phyloP scores from a whole-genome alignment of 2,113 vertebrate genomes.

The Blennius ocellaris region DNA sequence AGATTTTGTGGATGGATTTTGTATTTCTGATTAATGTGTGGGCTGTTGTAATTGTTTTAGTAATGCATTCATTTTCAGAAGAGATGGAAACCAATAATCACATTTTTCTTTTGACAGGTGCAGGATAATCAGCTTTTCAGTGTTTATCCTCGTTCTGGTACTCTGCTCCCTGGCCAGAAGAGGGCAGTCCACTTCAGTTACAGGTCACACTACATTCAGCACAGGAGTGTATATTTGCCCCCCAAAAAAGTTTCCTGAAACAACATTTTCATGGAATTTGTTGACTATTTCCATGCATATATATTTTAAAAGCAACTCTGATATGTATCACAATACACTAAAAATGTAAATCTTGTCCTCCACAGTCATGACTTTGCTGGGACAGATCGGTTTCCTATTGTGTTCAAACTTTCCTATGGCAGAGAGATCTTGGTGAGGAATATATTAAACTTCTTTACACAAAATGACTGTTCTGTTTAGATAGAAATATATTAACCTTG shows the following conservation, averaged over 20 bases:
- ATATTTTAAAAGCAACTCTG: neutral
- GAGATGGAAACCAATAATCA: neutral
- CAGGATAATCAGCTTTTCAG: slow-evolving; percentile 88
- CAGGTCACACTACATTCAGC: slow-evolving; percentile 79
- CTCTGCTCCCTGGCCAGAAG: slow-evolving; percentile 86
- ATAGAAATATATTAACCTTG: neutral
- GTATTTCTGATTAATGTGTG: too few relatives aligned
- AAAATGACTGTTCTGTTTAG: neutral
- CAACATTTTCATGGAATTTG: too few relatives aligned
- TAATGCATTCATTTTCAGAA: neutral
- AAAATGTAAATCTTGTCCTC: slow-evolving; percentile 31
- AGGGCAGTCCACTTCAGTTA: slow-evolving; percentile 86
- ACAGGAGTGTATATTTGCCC: too few relatives aligned
- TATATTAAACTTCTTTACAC: neutral
- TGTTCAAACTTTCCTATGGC: slow-evolving; percentile 92
- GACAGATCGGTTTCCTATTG: slow-evolving; percentile 86
- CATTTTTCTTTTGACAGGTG: slow-evolving; percentile 50
- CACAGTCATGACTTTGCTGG: slow-evolving; percentile 88
- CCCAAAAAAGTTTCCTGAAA: too few relatives aligned
- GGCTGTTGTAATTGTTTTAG: too few relatives aligned
- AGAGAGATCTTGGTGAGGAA: slow-evolving; percentile 92
- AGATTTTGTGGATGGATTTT: too few relatives aligned
- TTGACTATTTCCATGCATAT: too few relatives aligned
- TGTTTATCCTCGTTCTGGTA: slow-evolving; percentile 86
- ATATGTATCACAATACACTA: neutral